Base-by-base conservation (phyloP, 2,113 vertebrate species). In the Ceratotherium simum region DNA sequence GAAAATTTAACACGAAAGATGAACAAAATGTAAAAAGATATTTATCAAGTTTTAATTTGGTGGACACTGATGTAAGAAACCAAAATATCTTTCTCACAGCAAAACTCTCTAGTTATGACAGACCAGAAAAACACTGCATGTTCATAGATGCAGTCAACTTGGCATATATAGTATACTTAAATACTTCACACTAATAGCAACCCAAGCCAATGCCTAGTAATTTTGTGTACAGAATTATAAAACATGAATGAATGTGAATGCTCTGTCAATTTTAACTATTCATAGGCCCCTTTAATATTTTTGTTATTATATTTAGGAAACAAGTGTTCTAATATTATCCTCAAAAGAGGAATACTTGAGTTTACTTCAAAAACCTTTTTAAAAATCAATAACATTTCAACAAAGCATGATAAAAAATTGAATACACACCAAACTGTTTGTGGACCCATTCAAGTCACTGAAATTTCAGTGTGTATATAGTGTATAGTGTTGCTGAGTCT, bases 341-440 rank as follows among this genome's bases (percentile, higher is more conserved):
- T 97, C 83, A 67, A 95, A 97, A 96, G 29, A 56, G 9, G 4
- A 89, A 90, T 76, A 89, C 64, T 88, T 88, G 54, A 96, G 58
- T 58, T 90, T 54, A 83, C 36, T 97, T 96, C 48, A 90, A 97
- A 95, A 84, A 8, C 36, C 76, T 97, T 96, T 84, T 87, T n/a
- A 93, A 96, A 97, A 96, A 97, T 79, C 80, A 96, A 10, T 72
- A 92, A 89, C 39, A 86, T 98, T 97, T 97, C 60, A 96, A 90
- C 33, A 96, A 81, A 70, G 42, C 91, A 64, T 78, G 79, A 81
- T 20, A 92, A 78, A 92, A 94, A 85, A 81, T 4, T 86, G 75
- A 92, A 58, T 42, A 62, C 4, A 48, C 46, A 92, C 48, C 60
- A 58, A 67, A 73, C 36, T 85, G 42, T 91, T 36, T 58, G 36